phyloP scores from a whole-genome alignment of 2,797 vertebrate species.

The Moxostoma hubbsi region DNA sequence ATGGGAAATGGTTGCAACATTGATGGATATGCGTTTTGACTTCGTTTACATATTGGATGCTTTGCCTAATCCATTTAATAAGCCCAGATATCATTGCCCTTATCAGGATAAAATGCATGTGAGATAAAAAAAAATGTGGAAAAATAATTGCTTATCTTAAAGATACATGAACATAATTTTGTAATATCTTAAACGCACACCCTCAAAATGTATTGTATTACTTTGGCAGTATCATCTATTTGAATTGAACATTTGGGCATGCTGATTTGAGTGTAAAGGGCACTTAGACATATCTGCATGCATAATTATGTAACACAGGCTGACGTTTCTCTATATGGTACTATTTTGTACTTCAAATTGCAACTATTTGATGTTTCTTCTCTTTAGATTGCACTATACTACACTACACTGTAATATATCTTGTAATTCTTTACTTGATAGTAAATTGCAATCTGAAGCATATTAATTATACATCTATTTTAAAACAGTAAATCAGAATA shows the following conservation, averaged over 20 bases:
- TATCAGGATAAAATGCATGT: background rate
- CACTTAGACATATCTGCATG: no score
- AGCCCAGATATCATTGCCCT: no score
- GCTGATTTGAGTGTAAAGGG: no score
- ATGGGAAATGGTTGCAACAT: background rate
- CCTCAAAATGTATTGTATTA: no score
- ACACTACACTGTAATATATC: background rate
- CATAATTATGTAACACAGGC: no score
- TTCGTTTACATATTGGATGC: slow-evolving; percentile 4
- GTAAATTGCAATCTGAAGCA: background rate
- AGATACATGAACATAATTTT: no score
- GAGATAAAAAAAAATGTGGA: background rate
- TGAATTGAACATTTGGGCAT: no score
- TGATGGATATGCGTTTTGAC: background rate
- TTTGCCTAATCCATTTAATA: slow-evolving; percentile 1
- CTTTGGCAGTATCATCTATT: no score
- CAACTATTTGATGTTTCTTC: background rate
- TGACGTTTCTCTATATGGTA: no score
- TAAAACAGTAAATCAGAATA: background rate
- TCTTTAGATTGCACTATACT: no score
- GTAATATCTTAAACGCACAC: no score
- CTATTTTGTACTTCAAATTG: background rate
- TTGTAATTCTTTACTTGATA: background rate
- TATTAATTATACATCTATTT: background rate
- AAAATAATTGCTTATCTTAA: no score